phyloP scores from a whole-genome alignment of 2,888 invertebrate species.

The Aphrophora alni region DNA sequence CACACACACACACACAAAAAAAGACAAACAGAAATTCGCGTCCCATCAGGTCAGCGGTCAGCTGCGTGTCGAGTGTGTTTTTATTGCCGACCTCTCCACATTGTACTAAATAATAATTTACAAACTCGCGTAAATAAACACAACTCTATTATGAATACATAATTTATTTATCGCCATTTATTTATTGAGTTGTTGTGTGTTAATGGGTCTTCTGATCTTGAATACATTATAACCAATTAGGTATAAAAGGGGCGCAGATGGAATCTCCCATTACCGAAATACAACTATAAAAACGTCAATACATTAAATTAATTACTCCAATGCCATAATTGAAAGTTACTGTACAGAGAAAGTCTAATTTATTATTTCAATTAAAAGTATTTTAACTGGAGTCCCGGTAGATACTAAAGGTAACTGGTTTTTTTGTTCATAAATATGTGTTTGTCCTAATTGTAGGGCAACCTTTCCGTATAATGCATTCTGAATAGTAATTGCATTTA shows the following conservation, averaged over 20 bases:
- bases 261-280: background rate
- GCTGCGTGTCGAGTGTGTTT: too few species aligned
- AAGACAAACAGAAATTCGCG: too few species aligned
- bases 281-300: background rate
- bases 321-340: background rate
- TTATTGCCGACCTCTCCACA: too few species aligned
- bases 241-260: background rate
- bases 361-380: background rate
- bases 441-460: background rate
- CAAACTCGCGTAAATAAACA: too few species aligned
- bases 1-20: too few species aligned
- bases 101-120: too few species aligned
- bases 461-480: background rate
- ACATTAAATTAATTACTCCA: background rate
- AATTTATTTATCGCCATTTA: too few species aligned
- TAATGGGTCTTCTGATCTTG: too few species aligned
- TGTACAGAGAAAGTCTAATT: background rate
- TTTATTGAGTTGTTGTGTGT: too few species aligned
- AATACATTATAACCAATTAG: too few species aligned
- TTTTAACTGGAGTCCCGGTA: background rate
- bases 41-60: too few species aligned
- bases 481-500: background rate
- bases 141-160: too few species aligned
- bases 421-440: background rate
- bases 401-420: background rate